Evolutionary conservation across 2,797 vertebrate species (phyloP), one percentile per base, ranked within the genome.

Genomic region (Zenarchopterus dispar): DNA sequence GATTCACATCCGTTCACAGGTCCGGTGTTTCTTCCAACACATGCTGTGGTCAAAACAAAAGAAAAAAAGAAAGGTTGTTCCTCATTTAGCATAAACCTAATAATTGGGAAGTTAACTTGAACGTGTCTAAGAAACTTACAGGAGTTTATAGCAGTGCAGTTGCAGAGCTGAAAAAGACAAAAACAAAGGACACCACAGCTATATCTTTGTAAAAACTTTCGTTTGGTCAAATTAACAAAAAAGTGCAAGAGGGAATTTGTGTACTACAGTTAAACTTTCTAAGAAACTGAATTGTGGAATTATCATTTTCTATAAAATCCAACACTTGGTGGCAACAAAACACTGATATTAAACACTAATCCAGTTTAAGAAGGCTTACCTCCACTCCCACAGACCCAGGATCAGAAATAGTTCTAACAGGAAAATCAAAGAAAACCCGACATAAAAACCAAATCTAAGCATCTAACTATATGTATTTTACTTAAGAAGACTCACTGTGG

Each of bases 101-200:
- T 53, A n/a, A 56, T 72, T 5, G 3, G 5, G 17, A 7, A 44
- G 26, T 18, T 39, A 36, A 46, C 42, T 10, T 43, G 23, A 42
- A 68, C 10, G 42, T 19, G 31, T 26, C 39, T 11, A 8, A 13
- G 7, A 73, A 44, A 89, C 91, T 88, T 76, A 92, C 91, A 65
- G 55, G 69, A 45, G 71, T 59, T 67, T 33, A 31, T 19, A 13
- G 84, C 54, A 15, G 55, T 26, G 67, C 56, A 59, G 70, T 50
- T 70, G 56, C 44, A 75, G 24, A 68, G 33, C 85, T 93, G 84
- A 59, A 58, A 79, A 72, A 54, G n/a, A 73, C 78, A 73, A 23
- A 53, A 44, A 74, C 21, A 26, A 4, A 18, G 13, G 13, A 39
- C 36, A 39, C 11, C 64, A 64, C 49, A 62, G 9, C 41, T 44